phyloP scores from a whole-genome alignment of 2,113 vertebrate genomes.

The Delphinapterus leucas region DNA sequence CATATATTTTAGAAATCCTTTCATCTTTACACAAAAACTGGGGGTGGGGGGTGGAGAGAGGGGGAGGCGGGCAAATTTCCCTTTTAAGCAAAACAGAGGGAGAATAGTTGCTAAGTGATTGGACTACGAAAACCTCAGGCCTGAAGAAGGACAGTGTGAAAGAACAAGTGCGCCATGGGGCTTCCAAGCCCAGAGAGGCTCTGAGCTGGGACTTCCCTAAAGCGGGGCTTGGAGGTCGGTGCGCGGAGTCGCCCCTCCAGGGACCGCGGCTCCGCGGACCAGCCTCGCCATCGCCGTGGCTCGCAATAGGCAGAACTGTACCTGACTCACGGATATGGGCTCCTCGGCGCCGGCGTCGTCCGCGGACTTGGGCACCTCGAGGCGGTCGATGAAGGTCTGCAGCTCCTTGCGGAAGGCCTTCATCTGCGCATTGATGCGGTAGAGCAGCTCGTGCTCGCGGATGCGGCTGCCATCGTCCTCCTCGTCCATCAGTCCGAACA shows the following conservation, averaged over 20 bases:
- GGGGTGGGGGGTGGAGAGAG: too few species aligned
- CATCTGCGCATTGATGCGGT: slow-evolving; percentile 98
- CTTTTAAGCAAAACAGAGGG: neutral
- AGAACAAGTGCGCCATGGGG: neutral
- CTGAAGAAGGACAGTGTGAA: neutral
- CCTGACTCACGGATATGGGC: slow-evolving; percentile 97
- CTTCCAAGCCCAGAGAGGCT: neutral
- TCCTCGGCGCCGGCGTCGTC: slow-evolving; percentile 93
- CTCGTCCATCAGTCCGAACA: slow-evolving; percentile 94
- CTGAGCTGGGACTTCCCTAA: neutral
- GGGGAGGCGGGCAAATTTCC: neutral
- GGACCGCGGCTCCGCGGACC: slow-evolving; percentile 59
- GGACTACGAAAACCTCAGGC: neutral
- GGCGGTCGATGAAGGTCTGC: slow-evolving; percentile 96
- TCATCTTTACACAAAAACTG: neutral
- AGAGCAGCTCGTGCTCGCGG: slow-evolving; percentile 96
- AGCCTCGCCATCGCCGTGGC: slow-evolving; percentile 79
- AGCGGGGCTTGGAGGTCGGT: neutral
- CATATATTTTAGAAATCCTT: neutral
- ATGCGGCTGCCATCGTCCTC: slow-evolving; percentile 96
- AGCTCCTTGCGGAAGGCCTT: slow-evolving; percentile 98
- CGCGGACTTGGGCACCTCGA: slow-evolving; percentile 94
- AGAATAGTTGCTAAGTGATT: neutral
- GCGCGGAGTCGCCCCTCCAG: neutral
- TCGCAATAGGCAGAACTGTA: slow-evolving; percentile 85